Conservation (phyloP, 2,113 vertebrate genomes). For the Stigmatopora nigra region DNA sequence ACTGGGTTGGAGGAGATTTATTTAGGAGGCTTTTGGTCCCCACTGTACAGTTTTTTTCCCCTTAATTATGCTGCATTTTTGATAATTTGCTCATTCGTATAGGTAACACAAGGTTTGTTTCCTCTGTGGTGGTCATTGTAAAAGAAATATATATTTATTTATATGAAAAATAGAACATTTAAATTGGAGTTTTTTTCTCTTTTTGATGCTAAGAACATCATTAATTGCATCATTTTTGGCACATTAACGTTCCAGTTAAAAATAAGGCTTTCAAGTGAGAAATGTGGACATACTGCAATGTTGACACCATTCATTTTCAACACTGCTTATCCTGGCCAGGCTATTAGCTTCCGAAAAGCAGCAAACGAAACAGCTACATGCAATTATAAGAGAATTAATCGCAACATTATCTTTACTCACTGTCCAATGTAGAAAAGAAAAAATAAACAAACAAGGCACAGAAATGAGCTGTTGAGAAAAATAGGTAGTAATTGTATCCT, state of each 20-base stretch:
- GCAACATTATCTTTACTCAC: too few species aligned
- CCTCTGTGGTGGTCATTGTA: constrained; percentile 54
- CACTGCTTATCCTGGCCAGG: too few species aligned
- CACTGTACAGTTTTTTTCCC: constrained; percentile 30
- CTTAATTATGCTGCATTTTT: constrained; percentile 60
- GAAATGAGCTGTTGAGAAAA: too few species aligned
- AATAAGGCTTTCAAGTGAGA: constrained; percentile 49
- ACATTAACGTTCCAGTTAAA: constrained; percentile 32
- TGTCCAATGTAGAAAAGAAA: too few species aligned
- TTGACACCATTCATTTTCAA: too few species aligned
- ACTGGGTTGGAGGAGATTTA: constrained; percentile 75
- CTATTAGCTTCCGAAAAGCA: too few species aligned
- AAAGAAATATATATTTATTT: constrained; percentile 3
- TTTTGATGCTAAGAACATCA: constrained; percentile 41
- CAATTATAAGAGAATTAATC: too few species aligned
- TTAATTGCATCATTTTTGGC: constrained; percentile 51
- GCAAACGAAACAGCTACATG: too few species aligned
- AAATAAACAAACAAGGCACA: too few species aligned
- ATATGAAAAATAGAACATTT: constrained; percentile 8
- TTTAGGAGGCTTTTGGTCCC: constrained; percentile 65
- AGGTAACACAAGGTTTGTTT: constrained; percentile 72
- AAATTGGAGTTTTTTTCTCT: constrained; percentile 54
- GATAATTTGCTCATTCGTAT: constrained; percentile 69
- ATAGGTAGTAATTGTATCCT: too few species aligned
- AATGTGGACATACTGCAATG: neutral